A percentile compares a stretch with the other conserved stretches of the same genome.
Evolutionary conservation across 1,140 invertebrate species (phyloP).

Genomic region (Sinella curviseta): DNA sequence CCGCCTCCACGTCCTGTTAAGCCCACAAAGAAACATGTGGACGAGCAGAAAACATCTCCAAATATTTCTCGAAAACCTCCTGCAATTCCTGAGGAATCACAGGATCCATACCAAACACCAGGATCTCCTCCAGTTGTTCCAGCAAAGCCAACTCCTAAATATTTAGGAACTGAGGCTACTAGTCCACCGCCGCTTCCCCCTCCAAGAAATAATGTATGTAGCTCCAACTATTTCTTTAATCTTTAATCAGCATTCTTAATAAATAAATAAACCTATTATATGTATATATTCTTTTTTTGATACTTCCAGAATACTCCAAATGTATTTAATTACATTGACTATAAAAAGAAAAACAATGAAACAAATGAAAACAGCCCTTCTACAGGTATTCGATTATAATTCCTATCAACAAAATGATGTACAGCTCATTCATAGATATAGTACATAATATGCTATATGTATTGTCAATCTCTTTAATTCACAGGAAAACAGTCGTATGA

Average conservation of each 20-base stretch:
- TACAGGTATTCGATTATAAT: not conserved
- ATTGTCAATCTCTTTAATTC: not conserved
- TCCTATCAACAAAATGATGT: not conserved
- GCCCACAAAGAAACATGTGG: not conserved
- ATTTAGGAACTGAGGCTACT: not conserved
- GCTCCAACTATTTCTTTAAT: slow-evolving; percentile 2
- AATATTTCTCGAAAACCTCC: not conserved
- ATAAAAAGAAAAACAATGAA: slow-evolving; percentile 29
- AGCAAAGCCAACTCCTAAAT: not conserved
- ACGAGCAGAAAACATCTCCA: not conserved
- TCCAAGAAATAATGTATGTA: not conserved
- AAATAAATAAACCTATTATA: not conserved
- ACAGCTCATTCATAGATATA: no score
- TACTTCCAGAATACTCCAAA: slow-evolving; percentile 27
- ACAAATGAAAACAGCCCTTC: not conserved
- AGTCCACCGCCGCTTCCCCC: not conserved
- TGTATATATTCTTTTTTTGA: slow-evolving; percentile 9
- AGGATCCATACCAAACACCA: not conserved
- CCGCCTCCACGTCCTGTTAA: slow-evolving; percentile 23
- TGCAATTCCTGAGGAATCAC: not conserved
- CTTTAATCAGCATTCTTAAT: not conserved
- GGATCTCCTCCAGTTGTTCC: not conserved
- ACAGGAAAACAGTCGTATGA: not conserved
- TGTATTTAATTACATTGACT: slow-evolving; percentile 37
- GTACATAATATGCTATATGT: no score